phyloP scores from a whole-genome alignment of 1,140 invertebrate genomes.

The Lucilia sericata region DNA sequence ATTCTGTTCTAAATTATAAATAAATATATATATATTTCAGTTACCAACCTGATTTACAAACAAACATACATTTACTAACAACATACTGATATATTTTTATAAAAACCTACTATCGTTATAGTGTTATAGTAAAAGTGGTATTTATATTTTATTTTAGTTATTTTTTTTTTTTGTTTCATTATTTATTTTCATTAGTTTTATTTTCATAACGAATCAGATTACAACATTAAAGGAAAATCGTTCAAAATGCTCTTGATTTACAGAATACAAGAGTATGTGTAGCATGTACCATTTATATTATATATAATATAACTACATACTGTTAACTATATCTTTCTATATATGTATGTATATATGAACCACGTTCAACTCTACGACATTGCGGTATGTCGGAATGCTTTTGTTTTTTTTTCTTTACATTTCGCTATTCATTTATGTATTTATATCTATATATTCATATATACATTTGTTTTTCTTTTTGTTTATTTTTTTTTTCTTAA shows the following conservation, averaged over 20 bases:
- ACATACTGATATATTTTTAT: not conserved
- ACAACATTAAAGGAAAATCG: conserved; percentile 23
- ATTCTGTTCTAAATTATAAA: not conserved
- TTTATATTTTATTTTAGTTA: not conserved
- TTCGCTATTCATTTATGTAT: not conserved
- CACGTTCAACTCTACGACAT: conserved; percentile 1
- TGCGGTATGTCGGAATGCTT: conserved; percentile 17
- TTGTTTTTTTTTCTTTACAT: conserved; percentile 18
- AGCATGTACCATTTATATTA: not conserved
- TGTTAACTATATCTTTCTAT: not conserved
- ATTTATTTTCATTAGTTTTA: not conserved
- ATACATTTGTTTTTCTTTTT: not conserved
- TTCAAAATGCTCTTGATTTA: conserved; percentile 10
- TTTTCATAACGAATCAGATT: not conserved
- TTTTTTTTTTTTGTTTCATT: no score
- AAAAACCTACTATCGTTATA: not conserved
- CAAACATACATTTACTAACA: not conserved
- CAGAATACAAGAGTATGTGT: not conserved
- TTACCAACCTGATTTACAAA: not conserved
- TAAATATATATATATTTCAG: not conserved
- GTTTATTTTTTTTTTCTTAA: not conserved
- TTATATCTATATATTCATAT: no score
- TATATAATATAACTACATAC: not conserved
- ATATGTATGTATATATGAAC: not conserved
- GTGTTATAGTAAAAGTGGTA: conserved; percentile 10